phyloP scores from a whole-genome alignment of 2,113 vertebrate genomes.

The Centropus bengalensis region DNA sequence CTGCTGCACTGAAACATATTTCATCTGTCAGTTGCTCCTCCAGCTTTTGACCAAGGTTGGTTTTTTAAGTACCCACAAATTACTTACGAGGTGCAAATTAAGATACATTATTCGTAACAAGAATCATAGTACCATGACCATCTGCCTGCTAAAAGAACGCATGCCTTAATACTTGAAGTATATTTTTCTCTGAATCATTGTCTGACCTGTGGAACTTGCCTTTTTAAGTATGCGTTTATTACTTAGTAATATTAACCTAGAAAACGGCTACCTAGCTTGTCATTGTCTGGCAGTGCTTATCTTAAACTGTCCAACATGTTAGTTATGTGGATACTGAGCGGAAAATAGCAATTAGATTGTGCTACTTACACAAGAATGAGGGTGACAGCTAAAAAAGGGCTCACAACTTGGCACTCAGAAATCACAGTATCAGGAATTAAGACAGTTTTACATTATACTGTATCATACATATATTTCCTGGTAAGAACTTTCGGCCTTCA shows the following conservation, averaged over 20 bases:
- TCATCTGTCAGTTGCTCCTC: not conserved
- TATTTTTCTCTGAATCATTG: not conserved
- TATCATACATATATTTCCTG: not conserved
- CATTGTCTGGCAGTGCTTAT: not conserved
- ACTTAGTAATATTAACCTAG: not conserved
- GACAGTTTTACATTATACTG: not conserved
- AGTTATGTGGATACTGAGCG: not conserved
- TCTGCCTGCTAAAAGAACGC: not conserved
- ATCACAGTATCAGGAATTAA: not conserved
- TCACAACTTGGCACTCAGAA: not conserved
- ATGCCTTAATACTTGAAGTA: not conserved
- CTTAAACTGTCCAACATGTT: not conserved
- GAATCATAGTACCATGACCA: not conserved
- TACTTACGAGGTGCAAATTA: not conserved
- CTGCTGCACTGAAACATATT: not conserved
- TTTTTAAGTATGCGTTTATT: not conserved
- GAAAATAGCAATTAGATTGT: constrained; percentile 43
- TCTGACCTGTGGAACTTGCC: not conserved
- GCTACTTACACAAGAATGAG: constrained; percentile 21
- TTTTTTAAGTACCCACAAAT: not conserved
- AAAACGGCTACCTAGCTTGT: not conserved
- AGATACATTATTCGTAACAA: not conserved
- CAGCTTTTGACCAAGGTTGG: not conserved
- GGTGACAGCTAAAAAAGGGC: constrained; percentile 1
- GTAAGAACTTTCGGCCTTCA: not conserved